Evolutionary conservation across 2,113 vertebrate species (phyloP), one percentile per base, ranked within the genome.

Genomic region (Sardina pilchardus): DNA sequence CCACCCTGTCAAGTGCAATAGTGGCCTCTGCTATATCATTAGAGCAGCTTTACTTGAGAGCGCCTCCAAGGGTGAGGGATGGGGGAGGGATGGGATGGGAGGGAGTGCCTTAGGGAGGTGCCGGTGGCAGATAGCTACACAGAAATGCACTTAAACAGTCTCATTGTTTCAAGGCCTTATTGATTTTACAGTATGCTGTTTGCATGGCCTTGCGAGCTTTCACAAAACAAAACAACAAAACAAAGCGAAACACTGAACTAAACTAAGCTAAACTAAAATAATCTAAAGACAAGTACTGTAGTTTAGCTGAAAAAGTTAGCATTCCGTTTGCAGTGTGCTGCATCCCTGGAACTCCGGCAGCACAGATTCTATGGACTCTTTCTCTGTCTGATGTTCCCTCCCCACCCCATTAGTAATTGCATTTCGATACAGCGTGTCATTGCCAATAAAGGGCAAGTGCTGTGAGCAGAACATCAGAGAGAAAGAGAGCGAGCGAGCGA

Each of bases 361-460:
- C 63, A 12, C 30, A 12, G 63, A 26, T 34, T 71, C 1, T 10
- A 2, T 71, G 63, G n/a, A n/a, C 63, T 24, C 80, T 81, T 17
- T 44, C 1, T 19, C 26, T 83, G 39, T 81, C 19, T n/a, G 2
- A 14, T 81, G 19, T 81, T 81, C 80, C 12, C 34, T 81, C 81
- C 36, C 42, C 39, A 24, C 81, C 36, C 42, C 39, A 24, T 21
- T 45, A 81, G 81, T 88, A 88, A 85, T 88, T 85, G 63, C 50
- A 19, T 85, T 89, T 85, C 84, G 86, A 82, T 87, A 81, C 86
- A 89, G 85, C 36, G 53, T 50, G 85, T 81, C 81, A 50, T 81
- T 34, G 53, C 50, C 81, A 81, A 82, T 85, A 56, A 88, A 85
- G 88, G 91, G 93, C 90, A 90, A 80, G 86, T 81, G 90, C 85